phyloP scores from a whole-genome alignment of 2,113 vertebrate species.

The Grantiella picta region DNA sequence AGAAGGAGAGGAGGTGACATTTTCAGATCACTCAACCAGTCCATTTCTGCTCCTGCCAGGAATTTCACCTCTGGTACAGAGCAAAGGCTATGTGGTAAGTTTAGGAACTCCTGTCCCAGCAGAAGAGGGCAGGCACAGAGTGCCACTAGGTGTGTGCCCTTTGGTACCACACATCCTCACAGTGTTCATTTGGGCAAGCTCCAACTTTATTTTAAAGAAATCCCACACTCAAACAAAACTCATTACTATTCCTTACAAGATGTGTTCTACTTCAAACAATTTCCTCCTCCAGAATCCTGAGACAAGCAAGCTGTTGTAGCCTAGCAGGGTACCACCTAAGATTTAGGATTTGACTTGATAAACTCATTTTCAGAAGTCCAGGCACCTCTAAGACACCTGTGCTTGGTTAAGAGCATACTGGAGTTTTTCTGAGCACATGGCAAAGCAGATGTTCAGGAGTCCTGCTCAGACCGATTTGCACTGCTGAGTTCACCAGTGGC shows the following conservation, averaged over 20 bases:
- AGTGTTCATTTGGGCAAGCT: background rate
- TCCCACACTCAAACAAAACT: background rate
- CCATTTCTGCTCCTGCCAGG: background rate
- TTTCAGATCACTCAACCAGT: background rate
- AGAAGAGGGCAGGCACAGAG: background rate
- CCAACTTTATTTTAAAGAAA: background rate
- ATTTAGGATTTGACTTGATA: background rate
- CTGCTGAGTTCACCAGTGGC: background rate
- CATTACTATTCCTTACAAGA: background rate
- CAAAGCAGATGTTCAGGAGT: background rate
- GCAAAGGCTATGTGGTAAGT: fast-evolving
- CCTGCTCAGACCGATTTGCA: background rate
- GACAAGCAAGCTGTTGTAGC: background rate
- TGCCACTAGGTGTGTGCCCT: no score
- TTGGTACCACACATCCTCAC: background rate
- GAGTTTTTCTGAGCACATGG: background rate
- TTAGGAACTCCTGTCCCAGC: background rate
- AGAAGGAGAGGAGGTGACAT: background rate
- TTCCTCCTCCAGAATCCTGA: background rate
- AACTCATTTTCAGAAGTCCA: background rate
- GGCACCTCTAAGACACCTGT: background rate
- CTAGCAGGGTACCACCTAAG: background rate
- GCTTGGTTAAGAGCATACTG: background rate
- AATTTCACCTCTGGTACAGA: background rate
- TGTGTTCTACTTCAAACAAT: background rate